Evolutionary conservation across 1,140 invertebrate species (phyloP).

Genomic region (Papilio aristodemus): DNA sequence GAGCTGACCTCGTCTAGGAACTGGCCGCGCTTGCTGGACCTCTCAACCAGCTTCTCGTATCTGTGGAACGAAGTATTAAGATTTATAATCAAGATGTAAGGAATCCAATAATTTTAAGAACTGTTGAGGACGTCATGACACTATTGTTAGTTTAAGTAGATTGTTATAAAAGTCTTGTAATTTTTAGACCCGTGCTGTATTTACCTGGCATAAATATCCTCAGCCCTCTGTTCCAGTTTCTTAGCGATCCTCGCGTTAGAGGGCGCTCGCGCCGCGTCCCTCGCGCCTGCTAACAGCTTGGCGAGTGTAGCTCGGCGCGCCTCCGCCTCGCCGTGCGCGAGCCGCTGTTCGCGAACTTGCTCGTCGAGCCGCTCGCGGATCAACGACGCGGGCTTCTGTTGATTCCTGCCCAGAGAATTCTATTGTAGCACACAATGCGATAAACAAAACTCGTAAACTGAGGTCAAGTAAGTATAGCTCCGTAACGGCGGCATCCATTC

Average conservation of each 20-base stretch:
- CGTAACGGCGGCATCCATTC: no score
- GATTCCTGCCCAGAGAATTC: slow-evolving; percentile 76
- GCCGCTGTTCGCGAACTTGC: slow-evolving; percentile 91
- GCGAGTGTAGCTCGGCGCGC: slow-evolving; percentile 92
- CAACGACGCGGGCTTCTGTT: slow-evolving; percentile 91
- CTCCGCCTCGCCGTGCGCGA: slow-evolving; percentile 91
- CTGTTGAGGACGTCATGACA: no score
- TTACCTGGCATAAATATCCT: slow-evolving; percentile 87
- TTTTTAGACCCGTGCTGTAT: no score
- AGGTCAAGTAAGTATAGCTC: no score
- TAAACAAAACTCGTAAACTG: no score
- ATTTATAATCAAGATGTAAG: no score
- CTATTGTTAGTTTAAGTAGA: no score
- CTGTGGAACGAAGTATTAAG: no score
- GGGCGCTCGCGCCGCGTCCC: slow-evolving; percentile 89
- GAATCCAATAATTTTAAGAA: no score
- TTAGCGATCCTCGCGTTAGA: slow-evolving; percentile 93
- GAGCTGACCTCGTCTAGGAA: slow-evolving; percentile 90
- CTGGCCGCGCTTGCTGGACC: slow-evolving; percentile 87
- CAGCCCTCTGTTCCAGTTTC: slow-evolving; percentile 92
- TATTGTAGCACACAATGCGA: not conserved
- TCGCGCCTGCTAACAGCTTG: slow-evolving; percentile 88
- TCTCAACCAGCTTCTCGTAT: slow-evolving; percentile 92
- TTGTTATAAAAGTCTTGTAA: no score
- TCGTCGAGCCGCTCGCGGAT: slow-evolving; percentile 94